A percentile compares a stretch with the other conserved stretches of the same genome.
Evolutionary conservation across 92 coral and sea anemone genomes (phyloP).

Genomic region (Metridium senile): DNA sequence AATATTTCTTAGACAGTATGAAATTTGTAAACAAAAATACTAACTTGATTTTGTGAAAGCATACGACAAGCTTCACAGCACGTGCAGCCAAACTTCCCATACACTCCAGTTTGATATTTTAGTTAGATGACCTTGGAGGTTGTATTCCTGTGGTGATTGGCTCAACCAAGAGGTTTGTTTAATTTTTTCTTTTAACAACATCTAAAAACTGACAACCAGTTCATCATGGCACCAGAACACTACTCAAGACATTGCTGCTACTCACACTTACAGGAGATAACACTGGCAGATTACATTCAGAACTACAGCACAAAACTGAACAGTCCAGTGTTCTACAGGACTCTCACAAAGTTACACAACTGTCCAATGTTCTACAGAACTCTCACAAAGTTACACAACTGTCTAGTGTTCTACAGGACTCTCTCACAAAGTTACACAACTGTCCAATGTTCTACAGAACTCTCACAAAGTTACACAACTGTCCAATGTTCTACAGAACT

Average conservation of each 20-base stretch:
- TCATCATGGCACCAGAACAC: neutral
- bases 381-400: neutral
- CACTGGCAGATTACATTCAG: neutral
- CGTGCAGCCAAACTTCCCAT: constrained; percentile 66
- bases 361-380: neutral
- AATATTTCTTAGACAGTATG: neutral
- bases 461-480: no score
- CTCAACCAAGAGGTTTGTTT: constrained; percentile 5
- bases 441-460: no score
- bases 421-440: no score
- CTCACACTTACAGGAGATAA: neutral
- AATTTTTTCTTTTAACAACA: neutral
- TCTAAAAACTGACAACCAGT: neutral
- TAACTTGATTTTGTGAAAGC: constrained; percentile 70
- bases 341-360: neutral
- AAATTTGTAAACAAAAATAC: constrained; percentile 32
- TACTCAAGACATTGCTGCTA: neutral
- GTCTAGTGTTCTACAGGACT: no score
- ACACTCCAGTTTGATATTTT: constrained; percentile 67
- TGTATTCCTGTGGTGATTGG: neutral
- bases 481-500: neutral
- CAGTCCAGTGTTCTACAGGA: neutral
- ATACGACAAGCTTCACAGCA: constrained; percentile 91
- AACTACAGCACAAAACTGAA: neutral
- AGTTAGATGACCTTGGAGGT: constrained; percentile 57